Percentiles rank a stretch among this genome's conserved stretches.
Conservation (phyloP, 1,140 invertebrate species). For the Ganaspis sp. region DNA sequence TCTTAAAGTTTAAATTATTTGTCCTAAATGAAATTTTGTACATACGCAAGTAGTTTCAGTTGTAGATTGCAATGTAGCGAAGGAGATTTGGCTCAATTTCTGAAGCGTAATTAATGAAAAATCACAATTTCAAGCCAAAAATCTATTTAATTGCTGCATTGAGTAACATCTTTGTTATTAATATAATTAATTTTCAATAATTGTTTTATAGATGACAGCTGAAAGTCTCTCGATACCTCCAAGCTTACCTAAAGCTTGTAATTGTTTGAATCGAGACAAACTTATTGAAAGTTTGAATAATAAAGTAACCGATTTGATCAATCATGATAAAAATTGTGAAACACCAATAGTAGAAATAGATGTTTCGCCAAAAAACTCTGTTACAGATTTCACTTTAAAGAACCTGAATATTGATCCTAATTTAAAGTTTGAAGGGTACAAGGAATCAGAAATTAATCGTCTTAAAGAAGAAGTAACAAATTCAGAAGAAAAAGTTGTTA, state of each 20-base stretch:
- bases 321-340: neutral
- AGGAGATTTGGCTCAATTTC: too few relatives aligned
- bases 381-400: neutral
- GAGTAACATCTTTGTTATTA: too few relatives aligned
- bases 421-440: neutral
- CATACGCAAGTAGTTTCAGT: too few relatives aligned
- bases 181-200: neutral
- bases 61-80: too few relatives aligned
- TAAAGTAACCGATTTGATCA: neutral
- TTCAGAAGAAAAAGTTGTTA: constrained; percentile 46
- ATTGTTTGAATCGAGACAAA: neutral
- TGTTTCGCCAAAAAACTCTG: neutral
- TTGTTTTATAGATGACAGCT: neutral
- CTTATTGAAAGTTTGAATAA: neutral
- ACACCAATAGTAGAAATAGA: neutral
- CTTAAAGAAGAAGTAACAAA: constrained; percentile 48
- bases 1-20: too few relatives aligned
- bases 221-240: neutral
- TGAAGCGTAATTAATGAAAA: too few relatives aligned
- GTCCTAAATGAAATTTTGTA: too few relatives aligned
- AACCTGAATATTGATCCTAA: neutral
- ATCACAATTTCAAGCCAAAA: too few relatives aligned
- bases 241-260: neutral
- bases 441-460: neutral
- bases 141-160: too few relatives aligned